Conservation (phyloP, 2,888 invertebrate genomes). For the Xestia xanthographa region DNA sequence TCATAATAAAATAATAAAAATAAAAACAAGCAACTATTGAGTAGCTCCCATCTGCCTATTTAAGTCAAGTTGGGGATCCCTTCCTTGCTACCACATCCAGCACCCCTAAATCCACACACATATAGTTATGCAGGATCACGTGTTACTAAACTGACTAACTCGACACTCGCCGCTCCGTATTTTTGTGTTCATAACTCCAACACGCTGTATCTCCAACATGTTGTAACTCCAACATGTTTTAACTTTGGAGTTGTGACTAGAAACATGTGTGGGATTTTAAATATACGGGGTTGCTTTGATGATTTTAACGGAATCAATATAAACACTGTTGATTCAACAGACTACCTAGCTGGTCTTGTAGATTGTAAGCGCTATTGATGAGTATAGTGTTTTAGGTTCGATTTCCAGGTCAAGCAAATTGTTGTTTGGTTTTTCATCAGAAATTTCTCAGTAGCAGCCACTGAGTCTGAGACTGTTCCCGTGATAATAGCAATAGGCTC, state of each 20-base stretch:
- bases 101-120: slow-evolving; percentile 41
- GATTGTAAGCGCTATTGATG: not conserved
- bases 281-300: slow-evolving; percentile 3
- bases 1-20: too few species aligned
- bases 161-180: slow-evolving; percentile 53
- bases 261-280: slow-evolving; percentile 15
- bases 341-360: not conserved
- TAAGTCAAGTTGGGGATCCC: too few species aligned
- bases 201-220: slow-evolving; percentile 43
- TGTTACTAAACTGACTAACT: slow-evolving; percentile 54
- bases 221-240: slow-evolving; percentile 39
- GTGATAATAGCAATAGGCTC: not conserved
- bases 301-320: not conserved
- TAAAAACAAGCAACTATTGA: too few species aligned
- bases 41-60: too few species aligned
- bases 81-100: slow-evolving; percentile 68
- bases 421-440: not conserved
- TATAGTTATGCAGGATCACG: slow-evolving; percentile 73
- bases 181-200: slow-evolving; percentile 60
- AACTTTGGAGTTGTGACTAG: slow-evolving; percentile 29
- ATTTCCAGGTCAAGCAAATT: not conserved
- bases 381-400: not conserved
- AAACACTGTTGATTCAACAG: not conserved
- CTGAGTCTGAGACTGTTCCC: not conserved
- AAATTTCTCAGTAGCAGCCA: not conserved